Conservation (phyloP, 2,113 vertebrate genomes). For the Istiophorus platypterus region DNA sequence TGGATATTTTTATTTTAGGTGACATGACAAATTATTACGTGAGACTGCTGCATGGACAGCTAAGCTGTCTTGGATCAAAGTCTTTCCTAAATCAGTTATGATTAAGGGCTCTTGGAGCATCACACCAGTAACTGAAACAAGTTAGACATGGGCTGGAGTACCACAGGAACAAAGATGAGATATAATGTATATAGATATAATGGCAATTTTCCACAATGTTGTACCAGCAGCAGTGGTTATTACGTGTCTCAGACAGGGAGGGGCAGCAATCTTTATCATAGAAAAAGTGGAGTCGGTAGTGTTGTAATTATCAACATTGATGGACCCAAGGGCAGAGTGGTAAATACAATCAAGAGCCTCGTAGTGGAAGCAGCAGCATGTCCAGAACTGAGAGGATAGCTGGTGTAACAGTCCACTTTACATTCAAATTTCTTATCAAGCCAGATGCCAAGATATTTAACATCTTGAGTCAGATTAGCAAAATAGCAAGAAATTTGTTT, state of each 20-base stretch:
- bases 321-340: constrained; percentile 19
- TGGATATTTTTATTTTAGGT: neutral
- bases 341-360: constrained; percentile 31
- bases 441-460: neutral
- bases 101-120: constrained; percentile 23
- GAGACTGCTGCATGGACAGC: constrained; percentile 16
- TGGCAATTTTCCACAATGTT: constrained; percentile 43
- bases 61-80: too few species aligned
- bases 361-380: too few species aligned
- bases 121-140: constrained; percentile 31
- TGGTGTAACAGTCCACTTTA: neutral
- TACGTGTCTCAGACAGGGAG: constrained; percentile 31
- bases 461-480: too few species aligned
- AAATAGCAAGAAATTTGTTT: too few species aligned
- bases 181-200: too few species aligned
- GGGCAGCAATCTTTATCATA: constrained; percentile 9
- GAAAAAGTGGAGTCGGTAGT: constrained; percentile 12
- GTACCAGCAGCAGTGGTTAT: constrained; percentile 34
- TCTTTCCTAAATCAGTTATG: constrained; percentile 29
- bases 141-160: constrained; percentile 21
- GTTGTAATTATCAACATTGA: constrained; percentile 24
- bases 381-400: constrained; percentile 9
- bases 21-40: constrained; percentile 19
- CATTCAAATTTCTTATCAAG: neutral
- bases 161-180: constrained; percentile 37